Evolutionary conservation across 1,140 invertebrate genomes (phyloP).

Genomic region (Drosophila yakuba): DNA sequence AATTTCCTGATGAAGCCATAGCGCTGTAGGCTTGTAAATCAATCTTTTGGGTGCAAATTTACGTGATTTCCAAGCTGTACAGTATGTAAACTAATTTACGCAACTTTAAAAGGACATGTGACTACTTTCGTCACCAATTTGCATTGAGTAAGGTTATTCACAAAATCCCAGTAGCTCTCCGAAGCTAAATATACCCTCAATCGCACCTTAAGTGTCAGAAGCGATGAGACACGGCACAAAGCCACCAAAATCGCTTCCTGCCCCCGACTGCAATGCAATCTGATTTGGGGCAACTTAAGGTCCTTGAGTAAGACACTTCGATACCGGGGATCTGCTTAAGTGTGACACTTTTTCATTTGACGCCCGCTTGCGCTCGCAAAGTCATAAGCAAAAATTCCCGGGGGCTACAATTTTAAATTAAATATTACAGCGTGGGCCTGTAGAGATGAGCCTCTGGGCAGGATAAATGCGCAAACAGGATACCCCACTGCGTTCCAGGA

Average conservation of each 20-base stretch:
- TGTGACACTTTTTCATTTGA: constrained; percentile 57
- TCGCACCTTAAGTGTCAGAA: constrained; percentile 6
- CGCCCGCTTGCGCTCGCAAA: constrained; percentile 31
- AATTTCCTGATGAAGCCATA: background rate
- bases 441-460: constrained; percentile 31
- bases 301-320: constrained; percentile 18
- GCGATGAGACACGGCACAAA: constrained; percentile 8
- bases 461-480: constrained; percentile 59
- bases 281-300: constrained; percentile 26
- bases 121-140: background rate
- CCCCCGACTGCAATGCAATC: constrained; percentile 10
- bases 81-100: no score
- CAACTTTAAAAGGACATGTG: background rate
- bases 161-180: background rate
- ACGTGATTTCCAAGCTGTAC: no score
- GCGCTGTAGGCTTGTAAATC: background rate
- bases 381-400: constrained; percentile 48
- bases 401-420: constrained; percentile 67
- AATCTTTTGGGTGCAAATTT: background rate
- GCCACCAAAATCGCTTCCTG: constrained; percentile 31
- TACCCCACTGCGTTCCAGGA: constrained; percentile 29
- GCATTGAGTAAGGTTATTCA: background rate
- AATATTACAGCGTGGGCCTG: constrained; percentile 51
- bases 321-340: constrained; percentile 9
- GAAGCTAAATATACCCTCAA: constrained; percentile 5